Evolutionary conservation across 2,888 invertebrate species (phyloP).

Genomic region (Cartodere bifasciata): DNA sequence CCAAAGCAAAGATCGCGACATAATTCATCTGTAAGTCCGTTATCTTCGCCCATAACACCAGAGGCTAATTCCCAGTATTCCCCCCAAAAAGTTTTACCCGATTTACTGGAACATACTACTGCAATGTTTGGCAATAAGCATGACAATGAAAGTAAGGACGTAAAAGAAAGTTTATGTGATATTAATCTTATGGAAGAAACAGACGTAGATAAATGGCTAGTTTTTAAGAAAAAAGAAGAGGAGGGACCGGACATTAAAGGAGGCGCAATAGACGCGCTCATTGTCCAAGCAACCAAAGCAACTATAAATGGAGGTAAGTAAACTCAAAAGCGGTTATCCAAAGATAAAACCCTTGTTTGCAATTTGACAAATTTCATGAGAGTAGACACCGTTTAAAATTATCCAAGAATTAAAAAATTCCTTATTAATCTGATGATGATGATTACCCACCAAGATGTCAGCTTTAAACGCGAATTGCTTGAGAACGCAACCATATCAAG

Average conservation of each 20-base stretch:
- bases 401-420: too few relatives aligned
- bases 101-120: constrained; percentile 31
- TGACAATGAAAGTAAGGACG: constrained; percentile 16
- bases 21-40: constrained; percentile 29
- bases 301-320: constrained; percentile 57
- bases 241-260: constrained; percentile 89
- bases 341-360: too few relatives aligned
- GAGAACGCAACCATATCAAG: too few relatives aligned
- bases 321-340: too few relatives aligned
- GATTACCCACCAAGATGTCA: too few relatives aligned
- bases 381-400: too few relatives aligned
- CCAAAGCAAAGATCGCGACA: constrained; percentile 42
- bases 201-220: constrained; percentile 67
- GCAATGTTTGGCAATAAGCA: constrained; percentile 8
- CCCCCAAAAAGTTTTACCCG: constrained; percentile 27
- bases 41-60: constrained; percentile 18
- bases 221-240: constrained; percentile 65
- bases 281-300: constrained; percentile 91
- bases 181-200: constrained; percentile 63
- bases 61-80: constrained; percentile 17
- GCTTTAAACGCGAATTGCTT: too few relatives aligned
- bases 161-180: constrained; percentile 22
- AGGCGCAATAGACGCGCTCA: constrained; percentile 85
- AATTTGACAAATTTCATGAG: too few relatives aligned
- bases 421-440: too few relatives aligned